Conservation (phyloP, 1,140 invertebrate genomes). For the Lithobius niger region DNA sequence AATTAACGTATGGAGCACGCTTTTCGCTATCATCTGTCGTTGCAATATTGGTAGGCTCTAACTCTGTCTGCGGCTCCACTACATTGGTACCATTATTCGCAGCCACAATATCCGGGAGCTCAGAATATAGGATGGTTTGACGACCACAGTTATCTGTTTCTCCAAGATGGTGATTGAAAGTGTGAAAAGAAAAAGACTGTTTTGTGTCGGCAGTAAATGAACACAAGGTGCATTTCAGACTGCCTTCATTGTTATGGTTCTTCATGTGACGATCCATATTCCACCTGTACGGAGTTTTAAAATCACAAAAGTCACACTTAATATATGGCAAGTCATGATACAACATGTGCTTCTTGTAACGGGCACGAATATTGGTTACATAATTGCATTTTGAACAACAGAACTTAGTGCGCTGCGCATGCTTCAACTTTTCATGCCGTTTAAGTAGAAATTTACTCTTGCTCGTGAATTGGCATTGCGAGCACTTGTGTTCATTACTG, state of each 20-base stretch:
- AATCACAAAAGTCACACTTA: constrained; percentile 83
- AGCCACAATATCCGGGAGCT: too few species aligned
- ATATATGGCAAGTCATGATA: constrained; percentile 87
- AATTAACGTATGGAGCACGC: too few species aligned
- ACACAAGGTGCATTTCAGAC: constrained; percentile 71
- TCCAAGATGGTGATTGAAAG: constrained; percentile 46
- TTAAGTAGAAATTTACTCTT: constrained; percentile 26
- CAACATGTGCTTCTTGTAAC: constrained; percentile 87
- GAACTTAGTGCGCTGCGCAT: constrained; percentile 48
- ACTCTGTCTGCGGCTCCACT: too few species aligned
- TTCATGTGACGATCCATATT: constrained; percentile 84
- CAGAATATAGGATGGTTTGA: too few species aligned
- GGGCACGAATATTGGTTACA: constrained; percentile 72
- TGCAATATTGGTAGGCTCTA: too few species aligned
- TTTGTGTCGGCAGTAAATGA: constrained; percentile 85
- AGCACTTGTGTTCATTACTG: constrained; percentile 23
- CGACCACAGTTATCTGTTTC: too few species aligned
- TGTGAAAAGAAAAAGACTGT: constrained; percentile 80
- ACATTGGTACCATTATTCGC: too few species aligned
- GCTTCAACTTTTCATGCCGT: constrained; percentile 36
- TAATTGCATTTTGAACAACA: constrained; percentile 78
- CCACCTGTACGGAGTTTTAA: constrained; percentile 82
- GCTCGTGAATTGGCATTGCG: constrained; percentile 29
- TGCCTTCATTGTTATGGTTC: constrained; percentile 69
- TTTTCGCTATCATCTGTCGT: too few species aligned